Evolutionary conservation across 2,113 vertebrate species (phyloP).

Genomic region (Jacana jacana): DNA sequence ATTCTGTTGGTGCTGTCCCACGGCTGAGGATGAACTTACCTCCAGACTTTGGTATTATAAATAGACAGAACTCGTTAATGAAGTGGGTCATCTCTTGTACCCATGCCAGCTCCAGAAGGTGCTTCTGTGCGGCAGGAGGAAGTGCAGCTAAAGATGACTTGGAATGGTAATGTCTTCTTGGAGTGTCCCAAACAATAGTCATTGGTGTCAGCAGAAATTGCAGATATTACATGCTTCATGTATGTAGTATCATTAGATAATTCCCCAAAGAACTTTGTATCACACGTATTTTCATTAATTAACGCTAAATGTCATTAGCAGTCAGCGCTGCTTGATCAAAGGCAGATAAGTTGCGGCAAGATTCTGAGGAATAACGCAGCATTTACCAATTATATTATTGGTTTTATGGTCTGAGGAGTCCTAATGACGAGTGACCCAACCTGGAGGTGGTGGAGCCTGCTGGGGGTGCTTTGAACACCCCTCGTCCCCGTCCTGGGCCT

Average conservation of each 20-base stretch:
- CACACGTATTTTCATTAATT: constrained; percentile 70
- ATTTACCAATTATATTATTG: constrained; percentile 80
- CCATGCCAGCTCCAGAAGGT: background rate
- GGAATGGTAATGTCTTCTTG: background rate
- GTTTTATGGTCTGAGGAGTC: constrained; percentile 79
- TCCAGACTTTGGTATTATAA: background rate
- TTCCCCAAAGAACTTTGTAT: constrained; percentile 57
- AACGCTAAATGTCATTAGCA: constrained; percentile 73
- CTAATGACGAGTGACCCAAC: constrained; percentile 53
- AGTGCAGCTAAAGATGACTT: background rate
- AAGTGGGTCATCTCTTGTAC: background rate
- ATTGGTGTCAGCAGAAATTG: background rate
- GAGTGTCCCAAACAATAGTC: background rate
- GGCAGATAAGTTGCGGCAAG: constrained; percentile 77
- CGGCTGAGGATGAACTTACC: background rate
- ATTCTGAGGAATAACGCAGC: constrained; percentile 75
- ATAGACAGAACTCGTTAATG: background rate
- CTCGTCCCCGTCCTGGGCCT: constrained; percentile 43
- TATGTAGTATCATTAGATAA: constrained; percentile 43
- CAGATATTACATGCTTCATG: background rate
- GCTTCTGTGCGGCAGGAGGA: background rate
- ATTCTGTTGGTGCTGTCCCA: background rate
- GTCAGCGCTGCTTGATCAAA: constrained; percentile 76
- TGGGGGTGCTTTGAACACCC: constrained; percentile 72
- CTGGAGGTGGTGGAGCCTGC: constrained; percentile 39